phyloP scores from a whole-genome alignment of 2,113 vertebrate species.

The Eupsittula cactorum region DNA sequence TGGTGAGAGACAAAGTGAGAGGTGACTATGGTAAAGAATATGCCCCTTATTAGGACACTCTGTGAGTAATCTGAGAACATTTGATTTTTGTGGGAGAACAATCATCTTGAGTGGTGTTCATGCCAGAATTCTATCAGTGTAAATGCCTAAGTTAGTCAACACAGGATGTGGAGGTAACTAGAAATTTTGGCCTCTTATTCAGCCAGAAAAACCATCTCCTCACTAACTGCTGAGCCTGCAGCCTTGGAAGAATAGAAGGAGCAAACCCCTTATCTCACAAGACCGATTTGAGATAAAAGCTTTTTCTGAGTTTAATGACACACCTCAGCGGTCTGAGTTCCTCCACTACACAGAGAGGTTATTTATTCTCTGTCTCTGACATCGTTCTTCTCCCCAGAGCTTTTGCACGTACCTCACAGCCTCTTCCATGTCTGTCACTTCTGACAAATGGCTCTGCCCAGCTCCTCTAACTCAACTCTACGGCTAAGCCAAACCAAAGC shows the following conservation, averaged over 20 bases:
- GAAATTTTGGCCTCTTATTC: not conserved
- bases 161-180: not conserved
- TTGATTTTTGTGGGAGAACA: not conserved
- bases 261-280: not conserved
- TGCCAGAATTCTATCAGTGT: not conserved
- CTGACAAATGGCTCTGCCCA: not conserved
- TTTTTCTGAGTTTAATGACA: not conserved
- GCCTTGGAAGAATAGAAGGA: not conserved
- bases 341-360: not conserved
- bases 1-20: not conserved
- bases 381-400: not conserved
- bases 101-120: rapidly evolving
- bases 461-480: not conserved
- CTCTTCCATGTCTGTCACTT: not conserved
- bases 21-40: not conserved
- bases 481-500: not conserved
- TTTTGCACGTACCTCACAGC: not conserved
- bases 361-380: not conserved
- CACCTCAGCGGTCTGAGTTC: not conserved
- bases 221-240: not conserved
- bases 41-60: not conserved
- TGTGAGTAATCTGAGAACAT: not conserved
- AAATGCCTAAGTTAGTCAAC: not conserved
- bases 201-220: not conserved
- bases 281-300: not conserved